Conservation (phyloP, 1,140 invertebrate genomes). For the Chrysoperla carnea region DNA sequence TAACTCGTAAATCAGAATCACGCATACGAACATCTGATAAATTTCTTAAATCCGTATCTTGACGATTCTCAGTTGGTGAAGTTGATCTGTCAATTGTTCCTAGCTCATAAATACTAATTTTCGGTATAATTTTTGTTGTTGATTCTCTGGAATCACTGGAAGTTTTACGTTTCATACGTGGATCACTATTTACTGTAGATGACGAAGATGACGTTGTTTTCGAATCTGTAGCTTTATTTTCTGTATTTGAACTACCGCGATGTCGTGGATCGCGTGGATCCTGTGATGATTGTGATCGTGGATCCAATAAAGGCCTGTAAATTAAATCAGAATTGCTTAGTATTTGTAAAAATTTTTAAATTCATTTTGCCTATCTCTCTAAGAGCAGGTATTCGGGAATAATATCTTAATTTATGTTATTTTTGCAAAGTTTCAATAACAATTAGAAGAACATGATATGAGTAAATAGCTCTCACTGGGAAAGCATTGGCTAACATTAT, state of each 20-base stretch:
- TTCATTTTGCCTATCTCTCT: no score
- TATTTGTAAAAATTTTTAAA: conserved; percentile 28
- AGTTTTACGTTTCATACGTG: not conserved
- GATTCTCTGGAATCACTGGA: not conserved
- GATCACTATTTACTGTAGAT: not conserved
- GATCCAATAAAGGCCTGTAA: not conserved
- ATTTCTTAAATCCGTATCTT: conserved; percentile 38
- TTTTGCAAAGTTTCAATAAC: no score
- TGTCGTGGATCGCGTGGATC: conserved; percentile 9
- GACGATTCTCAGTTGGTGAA: conserved; percentile 14
- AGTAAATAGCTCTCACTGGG: no score
- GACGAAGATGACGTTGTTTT: not conserved
- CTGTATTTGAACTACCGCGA: not conserved
- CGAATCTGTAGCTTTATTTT: not conserved
- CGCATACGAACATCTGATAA: conserved; percentile 25
- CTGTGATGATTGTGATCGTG: not conserved
- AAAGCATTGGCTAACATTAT: no score
- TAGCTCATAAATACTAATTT: conserved; percentile 19
- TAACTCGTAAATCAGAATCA: conserved; percentile 23
- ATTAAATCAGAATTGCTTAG: no score
- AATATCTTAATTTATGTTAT: no score
- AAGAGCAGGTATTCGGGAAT: no score
- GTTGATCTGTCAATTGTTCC: conserved; percentile 8
- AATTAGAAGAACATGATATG: no score
- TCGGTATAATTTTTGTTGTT: conserved; percentile 4